Conservation (phyloP, 1,140 invertebrate genomes). For the Drosophila ogumai region DNA sequence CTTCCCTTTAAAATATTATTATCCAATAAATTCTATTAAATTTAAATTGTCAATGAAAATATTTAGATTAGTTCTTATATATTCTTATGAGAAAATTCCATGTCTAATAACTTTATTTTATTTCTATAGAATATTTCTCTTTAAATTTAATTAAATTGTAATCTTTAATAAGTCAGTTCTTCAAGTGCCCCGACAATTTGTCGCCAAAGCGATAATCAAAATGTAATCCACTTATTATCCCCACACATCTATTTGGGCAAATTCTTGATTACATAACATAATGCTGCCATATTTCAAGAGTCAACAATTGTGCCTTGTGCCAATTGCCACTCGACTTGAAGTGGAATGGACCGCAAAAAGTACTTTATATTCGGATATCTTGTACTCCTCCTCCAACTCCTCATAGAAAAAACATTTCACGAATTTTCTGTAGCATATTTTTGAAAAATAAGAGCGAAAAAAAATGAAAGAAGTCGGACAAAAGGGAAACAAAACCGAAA, state of each 20-base stretch:
- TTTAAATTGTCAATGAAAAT: too few species aligned
- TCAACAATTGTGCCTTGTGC: conserved; percentile 34
- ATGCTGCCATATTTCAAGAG: conserved; percentile 23
- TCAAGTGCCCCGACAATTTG: conserved; percentile 4
- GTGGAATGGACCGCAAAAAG: conserved; percentile 59
- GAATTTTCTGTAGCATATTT: conserved; percentile 37
- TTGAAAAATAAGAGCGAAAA: conserved; percentile 1
- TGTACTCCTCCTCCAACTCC: conserved; percentile 29
- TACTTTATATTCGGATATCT: conserved; percentile 9
- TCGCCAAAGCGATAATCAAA: conserved; percentile 6
- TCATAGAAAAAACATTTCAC: conserved; percentile 59
- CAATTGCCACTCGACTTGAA: conserved; percentile 60
- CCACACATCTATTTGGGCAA: not conserved
- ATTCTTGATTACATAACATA: conserved; percentile 71
- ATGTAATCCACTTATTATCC: conserved; percentile 26
- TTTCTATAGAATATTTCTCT: too few species aligned
- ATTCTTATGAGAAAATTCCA: too few species aligned
- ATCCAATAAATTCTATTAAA: too few species aligned
- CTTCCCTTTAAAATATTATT: not conserved
- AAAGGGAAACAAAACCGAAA: conserved; percentile 26
- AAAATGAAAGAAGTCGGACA: not conserved
- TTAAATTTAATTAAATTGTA: too few species aligned
- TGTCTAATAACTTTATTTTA: not conserved
- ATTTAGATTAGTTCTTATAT: too few species aligned
- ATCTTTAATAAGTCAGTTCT: not conserved